phyloP scores from a whole-genome alignment of 1,140 invertebrate species.

The Pissodes strobi region DNA sequence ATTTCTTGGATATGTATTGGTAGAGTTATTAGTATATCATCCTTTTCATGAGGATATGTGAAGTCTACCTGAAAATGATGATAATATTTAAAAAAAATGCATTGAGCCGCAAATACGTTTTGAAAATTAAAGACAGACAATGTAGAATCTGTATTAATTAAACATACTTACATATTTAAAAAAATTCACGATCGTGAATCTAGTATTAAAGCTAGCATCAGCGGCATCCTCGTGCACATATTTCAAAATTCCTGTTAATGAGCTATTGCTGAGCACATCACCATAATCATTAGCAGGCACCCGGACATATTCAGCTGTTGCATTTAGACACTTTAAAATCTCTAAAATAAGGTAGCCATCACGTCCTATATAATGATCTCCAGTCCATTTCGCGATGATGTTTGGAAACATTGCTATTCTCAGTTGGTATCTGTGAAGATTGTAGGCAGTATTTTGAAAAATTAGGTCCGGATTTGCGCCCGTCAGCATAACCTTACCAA shows the following conservation, averaged over 20 bases:
- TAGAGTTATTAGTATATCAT: neutral
- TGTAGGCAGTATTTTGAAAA: neutral
- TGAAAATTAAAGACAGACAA: too few relatives aligned
- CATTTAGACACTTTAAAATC: neutral
- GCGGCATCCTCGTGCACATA: neutral
- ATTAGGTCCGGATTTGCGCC: neutral
- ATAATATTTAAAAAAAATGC: neutral
- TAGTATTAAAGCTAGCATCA: conserved; percentile 1
- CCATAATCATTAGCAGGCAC: neutral
- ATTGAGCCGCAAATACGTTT: too few relatives aligned
- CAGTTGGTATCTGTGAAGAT: neutral
- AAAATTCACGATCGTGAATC: neutral
- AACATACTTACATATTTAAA: neutral
- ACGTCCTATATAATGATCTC: neutral
- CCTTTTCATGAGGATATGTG: conserved; percentile 5
- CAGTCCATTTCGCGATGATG: neutral
- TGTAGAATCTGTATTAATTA: too few relatives aligned
- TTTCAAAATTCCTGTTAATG: neutral
- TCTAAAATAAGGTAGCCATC: neutral
- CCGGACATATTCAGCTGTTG: neutral
- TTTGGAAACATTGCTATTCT: neutral
- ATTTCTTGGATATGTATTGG: neutral
- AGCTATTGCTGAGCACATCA: neutral
- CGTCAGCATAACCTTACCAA: neutral
- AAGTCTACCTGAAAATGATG: conserved; percentile 1